A percentile compares a stretch with the other conserved stretches of the same genome.
Evolutionary conservation across 1,140 invertebrate genomes (phyloP).

Genomic region (Chelonus insularis): DNA sequence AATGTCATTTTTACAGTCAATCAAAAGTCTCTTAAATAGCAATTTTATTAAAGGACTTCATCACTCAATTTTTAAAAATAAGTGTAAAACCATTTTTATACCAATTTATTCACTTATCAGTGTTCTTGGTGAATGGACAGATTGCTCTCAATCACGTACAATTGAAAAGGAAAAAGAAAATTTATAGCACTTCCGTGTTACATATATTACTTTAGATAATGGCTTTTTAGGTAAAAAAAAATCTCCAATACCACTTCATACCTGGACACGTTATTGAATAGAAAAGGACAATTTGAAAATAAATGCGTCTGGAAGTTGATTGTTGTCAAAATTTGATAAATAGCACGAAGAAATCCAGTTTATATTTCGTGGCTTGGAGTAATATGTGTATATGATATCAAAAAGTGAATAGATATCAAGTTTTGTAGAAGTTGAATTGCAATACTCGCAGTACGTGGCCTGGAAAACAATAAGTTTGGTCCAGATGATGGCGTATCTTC

Average conservation of each 20-base stretch:
- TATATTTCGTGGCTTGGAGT: neutral
- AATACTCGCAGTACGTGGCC: slow-evolving; percentile 25
- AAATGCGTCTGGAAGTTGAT: no score
- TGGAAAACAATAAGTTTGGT: slow-evolving; percentile 21
- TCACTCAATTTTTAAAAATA: no score
- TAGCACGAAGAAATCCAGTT: neutral
- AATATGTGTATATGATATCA: neutral
- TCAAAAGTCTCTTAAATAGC: no score
- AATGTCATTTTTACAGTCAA: no score
- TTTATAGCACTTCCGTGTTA: neutral
- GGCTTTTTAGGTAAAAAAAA: no score
- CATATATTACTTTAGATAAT: neutral
- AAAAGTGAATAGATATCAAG: slow-evolving; percentile 28
- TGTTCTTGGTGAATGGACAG: neutral
- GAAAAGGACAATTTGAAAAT: neutral
- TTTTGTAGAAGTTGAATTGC: slow-evolving; percentile 29
- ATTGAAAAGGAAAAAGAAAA: neutral
- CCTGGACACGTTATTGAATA: neutral
- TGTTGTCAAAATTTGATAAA: no score
- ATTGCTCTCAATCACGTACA: neutral
- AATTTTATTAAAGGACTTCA: no score
- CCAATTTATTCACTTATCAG: neutral
- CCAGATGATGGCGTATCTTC: neutral
- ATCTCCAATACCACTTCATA: no score
- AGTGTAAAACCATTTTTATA: neutral